Base-by-base conservation (phyloP, 2,888 invertebrate genomes). In the Baronia brevicornis region DNA sequence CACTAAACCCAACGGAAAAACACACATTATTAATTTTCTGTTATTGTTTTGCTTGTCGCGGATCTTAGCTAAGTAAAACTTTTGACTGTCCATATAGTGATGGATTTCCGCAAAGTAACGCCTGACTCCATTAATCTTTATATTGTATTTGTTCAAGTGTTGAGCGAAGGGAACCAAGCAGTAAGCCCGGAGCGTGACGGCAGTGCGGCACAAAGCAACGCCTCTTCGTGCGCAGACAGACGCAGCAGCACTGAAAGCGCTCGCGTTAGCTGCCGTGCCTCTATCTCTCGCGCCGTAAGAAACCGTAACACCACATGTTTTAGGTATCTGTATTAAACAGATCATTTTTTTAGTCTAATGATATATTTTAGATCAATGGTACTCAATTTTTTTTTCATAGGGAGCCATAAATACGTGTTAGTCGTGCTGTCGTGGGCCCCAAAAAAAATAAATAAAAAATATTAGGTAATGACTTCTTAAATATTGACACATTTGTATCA, bases 301-400 rank as follows among this genome's bases (percentile, higher is more conserved):
- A 97, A 97, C 63, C 96, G 95, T 2, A 97, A 91, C 41, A 97
- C 90, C 43, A 97, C 97, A 78, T 97, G 96, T 62, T 96, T 96
- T 36, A 97, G 85, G 69, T 97, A 97, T 26, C 82, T 82, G 57
- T 0, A 32, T 33, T 0, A 5, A 9, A 7, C 20, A 26, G 5
- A 19, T 15, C 17, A 10, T 8, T 64, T 90, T 89, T 14, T 33
- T 38, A 20, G 25, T 19, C 5, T 26, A 18, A 19, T 13, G n/a
- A 31, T n/a, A 9, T 8, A 23, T n/a, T n/a, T n/a, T n/a, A n/a
- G n/a, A 5, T 6, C 6, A 17, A 4, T 17, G 17, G 17, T 17
- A 17, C 17, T 17, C 6, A n/a, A n/a, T n/a, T n/a, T n/a, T n/a
- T n/a, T n/a, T n/a, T n/a, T n/a, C n/a, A n/a, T n/a, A n/a, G n/a